phyloP scores from a whole-genome alignment of 2,113 vertebrate species.

The Ornithorhynchus anatinus region DNA sequence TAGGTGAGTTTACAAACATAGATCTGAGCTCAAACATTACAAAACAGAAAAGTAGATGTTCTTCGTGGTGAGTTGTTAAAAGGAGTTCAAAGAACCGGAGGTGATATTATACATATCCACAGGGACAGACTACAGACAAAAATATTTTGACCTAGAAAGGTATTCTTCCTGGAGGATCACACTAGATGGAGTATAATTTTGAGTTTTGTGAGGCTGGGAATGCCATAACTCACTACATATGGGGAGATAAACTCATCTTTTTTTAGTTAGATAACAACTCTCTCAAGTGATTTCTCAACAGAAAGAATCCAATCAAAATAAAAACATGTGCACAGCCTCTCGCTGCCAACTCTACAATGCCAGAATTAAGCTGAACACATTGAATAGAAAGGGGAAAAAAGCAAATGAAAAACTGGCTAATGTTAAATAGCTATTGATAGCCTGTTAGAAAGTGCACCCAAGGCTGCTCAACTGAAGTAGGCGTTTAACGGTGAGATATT shows the following conservation, averaged over 20 bases:
- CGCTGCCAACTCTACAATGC: neutral
- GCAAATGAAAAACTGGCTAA: no score
- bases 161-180: no score
- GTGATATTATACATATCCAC: neutral
- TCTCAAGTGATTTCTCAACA: conserved; percentile 35
- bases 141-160: neutral
- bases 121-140: neutral
- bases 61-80: neutral
- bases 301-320: conserved; percentile 44
- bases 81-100: neutral
- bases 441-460: neutral
- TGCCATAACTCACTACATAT: conserved; percentile 13
- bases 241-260: conserved; percentile 15
- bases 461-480: neutral
- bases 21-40: neutral
- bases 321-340: conserved; percentile 39
- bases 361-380: conserved; percentile 24
- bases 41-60: neutral
- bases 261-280: conserved; percentile 39
- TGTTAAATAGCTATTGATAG: neutral
- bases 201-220: no score
- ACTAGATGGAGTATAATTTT: fast-evolving
- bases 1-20: conserved; percentile 12
- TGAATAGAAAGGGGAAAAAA: conserved; percentile 2
- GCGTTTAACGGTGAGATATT: neutral